Percentiles rank a stretch among this genome's conserved stretches.
These are phyloP conservation scores for Pammene fasciana DNA, from an alignment of 2,888 invertebrate species.

Conservation along the genomic window DNA sequence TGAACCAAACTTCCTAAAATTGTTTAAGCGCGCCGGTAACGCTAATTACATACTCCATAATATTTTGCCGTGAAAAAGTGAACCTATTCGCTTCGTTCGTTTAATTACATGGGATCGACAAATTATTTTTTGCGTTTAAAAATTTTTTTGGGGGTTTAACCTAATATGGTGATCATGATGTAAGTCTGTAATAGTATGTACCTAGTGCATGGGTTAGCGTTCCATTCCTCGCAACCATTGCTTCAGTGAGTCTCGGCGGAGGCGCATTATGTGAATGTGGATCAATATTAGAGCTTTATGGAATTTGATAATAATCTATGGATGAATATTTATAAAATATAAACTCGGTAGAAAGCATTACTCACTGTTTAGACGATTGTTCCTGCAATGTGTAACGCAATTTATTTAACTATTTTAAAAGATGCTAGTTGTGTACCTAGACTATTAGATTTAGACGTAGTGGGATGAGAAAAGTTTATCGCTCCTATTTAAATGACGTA, in stretches of 20 bases:
- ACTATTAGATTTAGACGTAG: constrained; percentile 57
- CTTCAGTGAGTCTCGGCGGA: constrained; percentile 29
- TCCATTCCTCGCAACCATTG: constrained; percentile 49
- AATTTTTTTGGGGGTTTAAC: not conserved
- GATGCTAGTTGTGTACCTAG: constrained; percentile 76
- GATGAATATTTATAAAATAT: constrained; percentile 74
- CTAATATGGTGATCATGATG: constrained; percentile 1
- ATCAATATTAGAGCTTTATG: constrained; percentile 83
- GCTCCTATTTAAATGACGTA: not conserved
- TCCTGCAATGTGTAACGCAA: constrained; percentile 73
- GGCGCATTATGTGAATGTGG: constrained; percentile 69
- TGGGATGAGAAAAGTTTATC: constrained; percentile 20
- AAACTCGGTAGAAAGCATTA: constrained; percentile 60
- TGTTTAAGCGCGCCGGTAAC: not conserved
- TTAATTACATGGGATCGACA: not conserved
- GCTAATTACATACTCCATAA: not conserved
- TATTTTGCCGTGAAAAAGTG: not conserved
- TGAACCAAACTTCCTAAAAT: constrained; percentile 37
- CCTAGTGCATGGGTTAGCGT: constrained; percentile 2
- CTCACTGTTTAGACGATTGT: constrained; percentile 74
- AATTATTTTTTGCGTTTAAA: not conserved
- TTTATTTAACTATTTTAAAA: constrained; percentile 76
- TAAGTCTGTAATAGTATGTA: constrained; percentile 1
- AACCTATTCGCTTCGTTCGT: not conserved
- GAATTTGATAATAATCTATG: constrained; percentile 83